Base-by-base conservation (phyloP, 2,888 invertebrate genomes). In the Cephus pulcher region DNA sequence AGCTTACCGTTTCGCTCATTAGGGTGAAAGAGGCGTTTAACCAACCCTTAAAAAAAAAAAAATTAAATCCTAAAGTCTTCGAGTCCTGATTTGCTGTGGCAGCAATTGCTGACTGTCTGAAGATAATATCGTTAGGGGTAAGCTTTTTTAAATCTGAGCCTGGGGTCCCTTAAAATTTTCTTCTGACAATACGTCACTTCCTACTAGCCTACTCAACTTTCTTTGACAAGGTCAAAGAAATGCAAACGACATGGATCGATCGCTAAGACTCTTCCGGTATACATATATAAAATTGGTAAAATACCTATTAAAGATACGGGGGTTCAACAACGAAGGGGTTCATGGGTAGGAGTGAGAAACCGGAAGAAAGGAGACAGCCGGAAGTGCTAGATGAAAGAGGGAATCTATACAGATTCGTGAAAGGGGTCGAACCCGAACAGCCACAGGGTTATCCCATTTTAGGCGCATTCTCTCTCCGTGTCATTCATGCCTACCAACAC, bases 381-480 rank as follows among this genome's bases (percentile, higher is more conserved):
- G 56, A 56, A 56, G 56, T 56, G 23, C 2, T 23, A 56, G 23
- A 56, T 23, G 23, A 56, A 56, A 56, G 23, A 56, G 56, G 76
- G 79, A 70, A 78, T 23, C 32, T 33, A 12, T 75, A 76, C 40
- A 68, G 78, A 78, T 30, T 73, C 34, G 34, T 77, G 76, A 71
- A 77, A 80, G 78, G 79, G 79, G 79, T 77, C 76, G 76, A 37
- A 15, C 76, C 79, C 78, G 69, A 75, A 80, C 74, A 81, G 76
- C 79, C 75, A 80, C 82, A 81, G 74, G 77, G 77, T 73, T 82
- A 79, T 83, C 78, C 71, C 79, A 75, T 75, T 81, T 80, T 77
- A 80, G 82, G 79, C 80, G 78, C 78, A 80, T 82, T 84, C 82
- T 56, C 80, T 80, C 78, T 80, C 81, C 84, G 78, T 84, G 81